Evolutionary conservation across 2,797 vertebrate genomes (phyloP).

Genomic region (Fringilla coelebs): DNA sequence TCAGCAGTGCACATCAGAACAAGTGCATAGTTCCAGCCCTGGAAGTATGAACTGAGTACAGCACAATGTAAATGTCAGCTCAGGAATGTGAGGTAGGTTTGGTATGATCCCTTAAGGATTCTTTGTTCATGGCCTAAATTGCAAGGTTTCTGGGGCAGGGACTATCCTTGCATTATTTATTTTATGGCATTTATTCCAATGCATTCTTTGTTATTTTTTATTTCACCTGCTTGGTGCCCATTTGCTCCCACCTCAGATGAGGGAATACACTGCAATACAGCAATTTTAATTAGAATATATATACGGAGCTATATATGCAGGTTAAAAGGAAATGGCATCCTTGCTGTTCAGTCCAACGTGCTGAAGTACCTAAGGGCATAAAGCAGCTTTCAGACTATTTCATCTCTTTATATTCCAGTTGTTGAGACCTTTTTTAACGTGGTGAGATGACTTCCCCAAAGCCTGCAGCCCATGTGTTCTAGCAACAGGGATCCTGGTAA

Average conservation of each 20-base stretch:
- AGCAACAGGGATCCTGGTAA: background rate
- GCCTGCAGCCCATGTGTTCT: background rate
- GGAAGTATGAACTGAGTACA: background rate
- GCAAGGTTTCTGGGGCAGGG: slow-evolving; percentile 51
- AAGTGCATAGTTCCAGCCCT: background rate
- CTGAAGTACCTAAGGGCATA: background rate
- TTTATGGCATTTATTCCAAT: background rate
- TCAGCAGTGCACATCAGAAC: background rate
- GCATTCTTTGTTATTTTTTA: background rate
- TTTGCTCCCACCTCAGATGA: background rate
- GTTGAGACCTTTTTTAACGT: background rate
- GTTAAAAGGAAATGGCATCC: background rate
- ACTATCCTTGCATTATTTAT: slow-evolving; percentile 48
- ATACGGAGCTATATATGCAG: background rate
- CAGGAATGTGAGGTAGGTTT: slow-evolving; percentile 7
- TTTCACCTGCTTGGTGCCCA: background rate
- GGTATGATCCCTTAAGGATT: slow-evolving; percentile 40
- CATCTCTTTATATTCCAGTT: background rate
- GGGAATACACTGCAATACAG: background rate
- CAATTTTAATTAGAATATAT: background rate
- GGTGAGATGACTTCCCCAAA: background rate
- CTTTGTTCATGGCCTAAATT: slow-evolving; percentile 45
- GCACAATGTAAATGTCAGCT: slow-evolving; percentile 22
- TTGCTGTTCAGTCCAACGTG: background rate
- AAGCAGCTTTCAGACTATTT: background rate